phyloP scores from a whole-genome alignment of 2,888 invertebrate species.

The Mesopsocus fuscifrons region DNA sequence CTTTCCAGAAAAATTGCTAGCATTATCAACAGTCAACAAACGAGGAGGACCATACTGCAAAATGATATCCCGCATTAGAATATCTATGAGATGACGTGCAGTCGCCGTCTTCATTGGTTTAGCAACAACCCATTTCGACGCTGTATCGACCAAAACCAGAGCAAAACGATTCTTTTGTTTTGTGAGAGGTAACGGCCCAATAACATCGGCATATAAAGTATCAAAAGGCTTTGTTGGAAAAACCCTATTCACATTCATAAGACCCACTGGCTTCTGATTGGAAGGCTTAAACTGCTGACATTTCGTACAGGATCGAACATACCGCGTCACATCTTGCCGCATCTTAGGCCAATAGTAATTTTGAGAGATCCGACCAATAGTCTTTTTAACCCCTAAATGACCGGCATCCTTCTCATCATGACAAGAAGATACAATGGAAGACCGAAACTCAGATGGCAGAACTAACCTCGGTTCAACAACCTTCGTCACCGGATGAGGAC shows the following conservation, averaged over 20 bases:
- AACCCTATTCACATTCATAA: slow-evolving; percentile 11
- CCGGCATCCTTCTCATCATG: neutral
- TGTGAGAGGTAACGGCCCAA: slow-evolving; percentile 15
- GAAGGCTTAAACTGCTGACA: slow-evolving; percentile 15
- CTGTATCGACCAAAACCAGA: slow-evolving; percentile 18
- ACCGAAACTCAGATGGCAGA: neutral
- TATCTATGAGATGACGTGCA: slow-evolving; percentile 11
- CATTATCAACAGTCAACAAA: slow-evolving; percentile 17
- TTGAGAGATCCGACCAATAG: neutral
- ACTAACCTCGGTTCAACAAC: neutral
- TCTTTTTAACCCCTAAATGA: slow-evolving; percentile 4
- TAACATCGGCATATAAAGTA: neutral
- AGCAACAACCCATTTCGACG: slow-evolving; percentile 18
- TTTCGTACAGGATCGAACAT: slow-evolving; percentile 13
- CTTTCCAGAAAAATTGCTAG: slow-evolving; percentile 15
- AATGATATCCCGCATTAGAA: slow-evolving; percentile 15
- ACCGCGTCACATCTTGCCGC: slow-evolving; percentile 14
- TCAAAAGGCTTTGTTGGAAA: neutral
- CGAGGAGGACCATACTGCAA: slow-evolving; percentile 16
- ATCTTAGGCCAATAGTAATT: slow-evolving; percentile 18
- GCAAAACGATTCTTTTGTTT: slow-evolving; percentile 10
- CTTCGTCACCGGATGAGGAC: too few relatives aligned
- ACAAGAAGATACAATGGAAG: neutral
- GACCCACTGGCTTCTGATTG: slow-evolving; percentile 11
- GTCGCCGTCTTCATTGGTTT: slow-evolving; percentile 15